Evolutionary conservation across 2,797 vertebrate species (phyloP).

Genomic region (Thripadectes ignobilis): DNA sequence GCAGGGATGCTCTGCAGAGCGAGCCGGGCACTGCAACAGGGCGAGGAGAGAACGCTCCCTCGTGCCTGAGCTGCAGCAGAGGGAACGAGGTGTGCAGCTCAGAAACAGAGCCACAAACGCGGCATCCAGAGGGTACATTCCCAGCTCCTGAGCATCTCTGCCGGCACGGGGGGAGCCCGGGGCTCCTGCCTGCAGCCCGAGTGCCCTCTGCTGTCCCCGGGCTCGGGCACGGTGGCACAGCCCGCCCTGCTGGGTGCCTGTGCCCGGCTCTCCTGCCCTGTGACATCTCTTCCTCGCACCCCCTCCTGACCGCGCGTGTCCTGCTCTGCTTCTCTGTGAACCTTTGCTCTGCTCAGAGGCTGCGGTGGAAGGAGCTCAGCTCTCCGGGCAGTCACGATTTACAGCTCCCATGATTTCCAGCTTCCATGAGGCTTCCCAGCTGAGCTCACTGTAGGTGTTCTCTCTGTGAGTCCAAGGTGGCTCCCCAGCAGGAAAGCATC

Average conservation of each 20-base stretch:
- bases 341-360: neutral
- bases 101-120: rapidly evolving
- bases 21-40: neutral
- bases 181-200: conserved; percentile 19
- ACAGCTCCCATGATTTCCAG: neutral
- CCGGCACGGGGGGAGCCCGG: neutral
- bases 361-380: neutral
- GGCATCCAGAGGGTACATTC: rapidly evolving
- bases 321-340: neutral
- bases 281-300: rapidly evolving
- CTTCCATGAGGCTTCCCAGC: neutral
- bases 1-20: neutral
- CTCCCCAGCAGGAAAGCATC: neutral
- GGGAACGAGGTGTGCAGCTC: neutral
- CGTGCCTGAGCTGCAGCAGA: neutral
- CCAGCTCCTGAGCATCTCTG: rapidly evolving
- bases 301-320: rapidly evolving
- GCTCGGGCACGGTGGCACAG: rapidly evolving
- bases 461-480: neutral
- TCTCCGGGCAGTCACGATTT: neutral
- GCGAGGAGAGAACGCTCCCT: neutral
- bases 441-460: neutral
- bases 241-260: neutral
- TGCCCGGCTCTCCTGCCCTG: neutral
- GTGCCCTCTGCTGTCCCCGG: conserved; percentile 35